A percentile compares a stretch with the other conserved stretches of the same genome.
phyloP scores from a whole-genome alignment of 2,797 vertebrate species.

The Lacerta bilineata region DNA sequence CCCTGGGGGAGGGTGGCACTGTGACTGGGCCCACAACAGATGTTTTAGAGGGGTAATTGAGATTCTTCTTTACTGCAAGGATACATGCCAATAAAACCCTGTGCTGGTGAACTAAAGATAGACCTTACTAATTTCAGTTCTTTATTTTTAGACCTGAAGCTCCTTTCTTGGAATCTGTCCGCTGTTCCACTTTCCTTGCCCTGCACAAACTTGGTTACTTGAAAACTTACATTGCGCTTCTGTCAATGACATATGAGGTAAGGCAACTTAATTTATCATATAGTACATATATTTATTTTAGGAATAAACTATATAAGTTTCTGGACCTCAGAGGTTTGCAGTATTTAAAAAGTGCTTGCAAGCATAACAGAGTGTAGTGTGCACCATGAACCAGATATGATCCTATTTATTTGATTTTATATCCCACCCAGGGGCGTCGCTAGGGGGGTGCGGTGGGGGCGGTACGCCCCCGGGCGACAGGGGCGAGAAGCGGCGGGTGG shows the following conservation, averaged over 20 bases:
- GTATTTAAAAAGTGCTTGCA: background rate
- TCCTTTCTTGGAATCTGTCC: conserved; percentile 82
- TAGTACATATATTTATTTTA: background rate
- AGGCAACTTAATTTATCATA: conserved; percentile 50
- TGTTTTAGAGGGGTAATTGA: background rate
- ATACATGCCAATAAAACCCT: background rate
- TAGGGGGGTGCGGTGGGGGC: no score
- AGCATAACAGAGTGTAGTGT: background rate
- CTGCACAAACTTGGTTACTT: conserved; percentile 76
- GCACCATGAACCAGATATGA: background rate
- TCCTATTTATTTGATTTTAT: no score
- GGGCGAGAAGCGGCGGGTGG: no score
- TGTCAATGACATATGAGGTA: conserved; percentile 85
- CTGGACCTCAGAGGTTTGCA: background rate
- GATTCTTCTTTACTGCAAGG: background rate
- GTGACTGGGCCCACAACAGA: no score
- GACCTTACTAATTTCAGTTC: conserved; percentile 26
- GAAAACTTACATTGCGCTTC: conserved; percentile 72
- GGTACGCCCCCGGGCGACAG: no score
- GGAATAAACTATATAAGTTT: background rate
- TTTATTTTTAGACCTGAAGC: conserved; percentile 80
- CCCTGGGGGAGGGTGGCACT: no score
- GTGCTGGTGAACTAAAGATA: background rate
- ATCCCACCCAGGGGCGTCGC: no score
- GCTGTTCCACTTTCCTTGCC: conserved; percentile 82